A percentile compares a stretch with the other conserved stretches of the same genome.
Conservation (phyloP, 2,113 vertebrate species). For the Phoxinus phoxinus region DNA sequence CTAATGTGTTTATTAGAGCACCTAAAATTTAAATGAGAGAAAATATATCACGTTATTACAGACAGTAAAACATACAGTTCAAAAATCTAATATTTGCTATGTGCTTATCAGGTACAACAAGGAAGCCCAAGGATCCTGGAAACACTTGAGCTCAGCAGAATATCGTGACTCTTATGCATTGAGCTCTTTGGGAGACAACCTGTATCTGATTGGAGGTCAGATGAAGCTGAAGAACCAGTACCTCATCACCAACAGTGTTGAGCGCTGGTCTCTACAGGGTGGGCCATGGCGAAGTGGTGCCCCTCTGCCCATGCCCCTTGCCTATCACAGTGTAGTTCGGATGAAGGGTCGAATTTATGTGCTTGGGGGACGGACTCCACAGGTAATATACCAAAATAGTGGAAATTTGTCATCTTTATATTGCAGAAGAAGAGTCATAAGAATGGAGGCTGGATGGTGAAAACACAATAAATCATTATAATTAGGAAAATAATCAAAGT, state of each 20-base stretch:
- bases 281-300: slow-evolving; percentile 86
- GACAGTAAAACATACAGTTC: not conserved
- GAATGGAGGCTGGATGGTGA: not conserved
- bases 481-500: not conserved
- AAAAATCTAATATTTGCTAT: slow-evolving; percentile 14
- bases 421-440: slow-evolving; percentile 7
- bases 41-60: not conserved
- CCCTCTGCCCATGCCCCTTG: slow-evolving; percentile 87
- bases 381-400: slow-evolving; percentile 77
- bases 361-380: slow-evolving; percentile 92
- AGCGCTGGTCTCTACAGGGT: slow-evolving; percentile 85
- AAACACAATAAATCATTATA: not conserved
- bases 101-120: slow-evolving; percentile 83
- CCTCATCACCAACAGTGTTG: slow-evolving; percentile 90
- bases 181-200: slow-evolving; percentile 78
- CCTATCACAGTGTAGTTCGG: slow-evolving; percentile 82
- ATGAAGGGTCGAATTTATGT: slow-evolving; percentile 88
- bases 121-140: slow-evolving; percentile 89
- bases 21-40: not conserved
- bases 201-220: slow-evolving; percentile 92
- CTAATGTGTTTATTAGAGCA: not conserved
- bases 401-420: not conserved
- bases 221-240: slow-evolving; percentile 94
- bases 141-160: slow-evolving; percentile 84
- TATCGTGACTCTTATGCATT: slow-evolving; percentile 91